Conservation (phyloP, 2,888 invertebrate species). For the Ceratothoa steindachneri region DNA sequence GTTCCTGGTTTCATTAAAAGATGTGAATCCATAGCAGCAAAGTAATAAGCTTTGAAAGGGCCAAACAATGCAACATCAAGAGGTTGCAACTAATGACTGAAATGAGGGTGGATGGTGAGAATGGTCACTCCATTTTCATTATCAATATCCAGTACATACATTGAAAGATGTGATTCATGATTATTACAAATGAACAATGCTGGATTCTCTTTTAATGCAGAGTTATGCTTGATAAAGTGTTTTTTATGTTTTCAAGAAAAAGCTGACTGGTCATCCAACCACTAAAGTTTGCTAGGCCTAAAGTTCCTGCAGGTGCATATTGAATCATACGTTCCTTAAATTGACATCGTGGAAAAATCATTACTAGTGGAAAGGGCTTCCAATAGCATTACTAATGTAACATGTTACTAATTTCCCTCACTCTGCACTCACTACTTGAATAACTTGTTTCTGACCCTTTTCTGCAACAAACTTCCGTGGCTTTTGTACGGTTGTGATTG, state of each 20-base stretch:
- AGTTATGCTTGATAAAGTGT: conserved; percentile 49
- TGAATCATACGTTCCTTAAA: conserved; percentile 49
- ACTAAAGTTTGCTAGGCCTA: conserved; percentile 51
- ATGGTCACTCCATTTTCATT: conserved; percentile 53
- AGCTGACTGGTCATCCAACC: conserved; percentile 49
- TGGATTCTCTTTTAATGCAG: conserved; percentile 39
- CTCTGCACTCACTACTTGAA: no score
- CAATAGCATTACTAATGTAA: conserved; percentile 37
- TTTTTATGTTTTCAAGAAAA: conserved; percentile 48
- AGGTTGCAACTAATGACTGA: conserved; percentile 53
- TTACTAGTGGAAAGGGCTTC: conserved; percentile 37
- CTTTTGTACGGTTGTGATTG: no score
- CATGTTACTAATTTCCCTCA: no score
- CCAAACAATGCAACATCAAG: conserved; percentile 50
- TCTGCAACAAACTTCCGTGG: no score
- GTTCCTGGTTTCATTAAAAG: conserved; percentile 14
- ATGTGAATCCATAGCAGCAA: conserved; percentile 21
- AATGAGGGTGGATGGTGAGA: conserved; percentile 54
- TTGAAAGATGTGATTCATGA: conserved; percentile 48
- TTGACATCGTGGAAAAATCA: conserved; percentile 40
- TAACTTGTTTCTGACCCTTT: no score
- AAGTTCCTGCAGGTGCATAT: conserved; percentile 52
- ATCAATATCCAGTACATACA: conserved; percentile 50
- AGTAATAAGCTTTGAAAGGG: conserved; percentile 49
- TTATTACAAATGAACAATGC: conserved; percentile 49